These are phyloP conservation scores for Microtus pennsylvanicus DNA, from an alignment of 2,113 vertebrate genomes.

Conservation along the genomic window DNA sequence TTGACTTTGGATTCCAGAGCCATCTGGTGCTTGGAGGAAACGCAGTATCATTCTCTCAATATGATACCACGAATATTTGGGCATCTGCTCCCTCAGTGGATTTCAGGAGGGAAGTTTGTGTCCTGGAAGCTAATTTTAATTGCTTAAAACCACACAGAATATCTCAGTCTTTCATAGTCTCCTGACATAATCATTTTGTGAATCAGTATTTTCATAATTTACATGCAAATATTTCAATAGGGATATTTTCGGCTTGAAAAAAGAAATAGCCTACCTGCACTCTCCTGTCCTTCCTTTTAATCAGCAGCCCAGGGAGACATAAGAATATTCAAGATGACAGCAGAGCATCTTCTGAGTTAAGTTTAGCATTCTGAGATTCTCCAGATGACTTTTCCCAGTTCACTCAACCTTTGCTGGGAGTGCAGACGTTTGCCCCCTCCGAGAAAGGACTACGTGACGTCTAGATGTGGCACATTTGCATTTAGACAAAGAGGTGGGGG, in stretches of 20 bases:
- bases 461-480: background rate
- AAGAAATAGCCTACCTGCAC: background rate
- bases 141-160: constrained; percentile 53
- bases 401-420: background rate
- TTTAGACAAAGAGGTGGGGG: background rate
- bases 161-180: constrained; percentile 66
- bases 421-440: background rate
- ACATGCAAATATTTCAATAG: constrained; percentile 56
- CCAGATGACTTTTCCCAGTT: constrained; percentile 41
- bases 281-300: background rate
- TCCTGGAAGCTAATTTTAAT: constrained; percentile 68
- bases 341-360: background rate
- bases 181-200: constrained; percentile 43
- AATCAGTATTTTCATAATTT: constrained; percentile 57
- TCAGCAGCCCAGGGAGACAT: background rate
- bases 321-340: constrained; percentile 35
- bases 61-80: constrained; percentile 53
- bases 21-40: constrained; percentile 51
- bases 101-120: constrained; percentile 34
- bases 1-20: constrained; percentile 62
- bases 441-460: background rate
- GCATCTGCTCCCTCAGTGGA: constrained; percentile 56
- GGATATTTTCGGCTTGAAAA: constrained; percentile 36
- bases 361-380: background rate
- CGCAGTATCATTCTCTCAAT: constrained; percentile 41